Evolutionary conservation across 2,797 vertebrate genomes (phyloP), one percentile per base, ranked within the genome.

Genomic region (Gymnothorax javanicus): DNA sequence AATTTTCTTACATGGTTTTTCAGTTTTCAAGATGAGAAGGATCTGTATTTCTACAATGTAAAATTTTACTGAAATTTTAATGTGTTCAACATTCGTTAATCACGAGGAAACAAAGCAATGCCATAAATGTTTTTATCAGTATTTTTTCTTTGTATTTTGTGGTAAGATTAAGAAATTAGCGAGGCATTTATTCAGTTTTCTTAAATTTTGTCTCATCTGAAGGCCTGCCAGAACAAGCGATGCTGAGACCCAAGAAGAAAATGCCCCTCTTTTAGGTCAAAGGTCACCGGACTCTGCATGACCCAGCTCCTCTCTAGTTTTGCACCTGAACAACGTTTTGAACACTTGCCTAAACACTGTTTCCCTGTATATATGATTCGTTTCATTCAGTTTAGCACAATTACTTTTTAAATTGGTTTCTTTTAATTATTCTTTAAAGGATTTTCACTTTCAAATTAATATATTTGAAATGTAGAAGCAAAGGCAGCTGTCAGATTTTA

Each of bases 211-310:
- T 91, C 88, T 90, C n/a, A 12, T 56, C 90, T 89, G 0, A 43
- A 95, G 94, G 0, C 0, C 73, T 71, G 5, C 15, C 81, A 73
- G 0, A 75, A 87, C 86, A 84, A 77, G 83, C 7, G 88, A 56
- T 67, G 60, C 0, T 3, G 62, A n/a, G 73, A 57, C 52, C 7
- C 11, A 81, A 4, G 89, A 93, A 81, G 94, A 95, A 89, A 88
- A 17, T 60, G 91, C 91, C 1, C 91, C 90, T 50, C 93, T 95
- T 25, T 89, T 95, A 87, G 57, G 13, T 75, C 33, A 59, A 56
- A 75, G 33, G 59, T 54, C 27, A 73, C 33, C 8, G 0, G 20
- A 50, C 67, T 60, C 20, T 27, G 79, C 33, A 43, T 43, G 33
- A 43, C n/a, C 7, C 27, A 60, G 56, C 33, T 43, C 33, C 33